These are phyloP conservation scores for Habroteleia sp. DNA, from an alignment of 2,888 invertebrate species.

Conservation along the genomic window DNA sequence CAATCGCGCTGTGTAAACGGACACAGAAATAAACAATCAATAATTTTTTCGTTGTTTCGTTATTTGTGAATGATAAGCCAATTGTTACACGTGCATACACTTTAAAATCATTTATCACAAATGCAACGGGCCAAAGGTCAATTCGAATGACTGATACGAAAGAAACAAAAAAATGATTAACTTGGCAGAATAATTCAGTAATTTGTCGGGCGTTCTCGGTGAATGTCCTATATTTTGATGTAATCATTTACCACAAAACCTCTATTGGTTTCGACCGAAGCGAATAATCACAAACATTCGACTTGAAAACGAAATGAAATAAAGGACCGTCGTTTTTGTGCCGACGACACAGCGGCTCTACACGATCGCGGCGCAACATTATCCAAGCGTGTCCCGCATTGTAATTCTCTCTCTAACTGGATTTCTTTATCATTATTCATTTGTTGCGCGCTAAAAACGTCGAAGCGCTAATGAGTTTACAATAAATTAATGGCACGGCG, in stretches of 20 bases:
- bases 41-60: too few relatives aligned
- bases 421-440: constrained; percentile 25
- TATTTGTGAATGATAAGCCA: too few relatives aligned
- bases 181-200: constrained; percentile 39
- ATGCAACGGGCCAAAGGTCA: too few relatives aligned
- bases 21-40: too few relatives aligned
- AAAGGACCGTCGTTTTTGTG: constrained; percentile 38
- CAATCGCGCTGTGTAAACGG: too few relatives aligned
- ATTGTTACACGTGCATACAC: too few relatives aligned
- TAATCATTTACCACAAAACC: constrained; percentile 43
- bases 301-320: constrained; percentile 39
- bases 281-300: constrained; percentile 47
- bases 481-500: too few relatives aligned
- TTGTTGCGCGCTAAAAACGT: too few relatives aligned
- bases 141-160: constrained; percentile 27
- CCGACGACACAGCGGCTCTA: constrained; percentile 12
- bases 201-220: constrained; percentile 23
- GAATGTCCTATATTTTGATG: constrained; percentile 25
- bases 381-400: constrained; percentile 16
- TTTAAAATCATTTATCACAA: too few relatives aligned
- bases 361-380: too few relatives aligned
- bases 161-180: constrained; percentile 46
- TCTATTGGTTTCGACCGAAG: constrained; percentile 28
- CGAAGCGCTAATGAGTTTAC: too few relatives aligned
- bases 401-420: constrained; percentile 22